phyloP scores from a whole-genome alignment of 1,140 invertebrate genomes.

The Sinella curviseta region DNA sequence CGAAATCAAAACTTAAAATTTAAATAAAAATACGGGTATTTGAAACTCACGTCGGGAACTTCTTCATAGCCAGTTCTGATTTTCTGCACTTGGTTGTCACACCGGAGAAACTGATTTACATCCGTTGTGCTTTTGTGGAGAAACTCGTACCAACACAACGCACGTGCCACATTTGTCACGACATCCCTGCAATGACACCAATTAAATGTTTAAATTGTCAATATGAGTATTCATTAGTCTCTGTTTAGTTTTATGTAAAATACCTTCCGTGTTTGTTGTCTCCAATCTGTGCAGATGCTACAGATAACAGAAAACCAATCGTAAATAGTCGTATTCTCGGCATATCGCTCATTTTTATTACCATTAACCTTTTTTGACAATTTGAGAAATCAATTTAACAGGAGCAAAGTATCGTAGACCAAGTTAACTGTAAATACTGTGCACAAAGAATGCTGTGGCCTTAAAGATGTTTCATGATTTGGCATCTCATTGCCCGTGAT shows the following conservation, averaged over 20 bases:
- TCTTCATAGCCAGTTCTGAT: neutral
- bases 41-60: neutral
- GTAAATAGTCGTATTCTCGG: neutral
- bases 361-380: neutral
- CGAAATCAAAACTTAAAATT: neutral
- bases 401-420: too few species aligned
- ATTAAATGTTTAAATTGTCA: neutral
- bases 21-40: neutral
- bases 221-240: too few species aligned
- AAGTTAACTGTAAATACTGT: too few species aligned
- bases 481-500: too few species aligned
- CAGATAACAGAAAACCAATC: neutral
- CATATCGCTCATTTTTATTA: neutral
- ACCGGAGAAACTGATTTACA: slow-evolving; percentile 3
- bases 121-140: neutral
- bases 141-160: slow-evolving; percentile 12
- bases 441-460: too few species aligned
- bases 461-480: too few species aligned
- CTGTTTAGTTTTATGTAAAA: neutral
- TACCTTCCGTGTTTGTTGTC: neutral
- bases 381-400: too few species aligned
- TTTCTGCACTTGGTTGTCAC: slow-evolving; percentile 17
- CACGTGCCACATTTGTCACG: neutral
- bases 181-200: neutral
- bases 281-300: neutral